phyloP scores from a whole-genome alignment of 2,888 invertebrate genomes.

The Sisyra nigra region DNA sequence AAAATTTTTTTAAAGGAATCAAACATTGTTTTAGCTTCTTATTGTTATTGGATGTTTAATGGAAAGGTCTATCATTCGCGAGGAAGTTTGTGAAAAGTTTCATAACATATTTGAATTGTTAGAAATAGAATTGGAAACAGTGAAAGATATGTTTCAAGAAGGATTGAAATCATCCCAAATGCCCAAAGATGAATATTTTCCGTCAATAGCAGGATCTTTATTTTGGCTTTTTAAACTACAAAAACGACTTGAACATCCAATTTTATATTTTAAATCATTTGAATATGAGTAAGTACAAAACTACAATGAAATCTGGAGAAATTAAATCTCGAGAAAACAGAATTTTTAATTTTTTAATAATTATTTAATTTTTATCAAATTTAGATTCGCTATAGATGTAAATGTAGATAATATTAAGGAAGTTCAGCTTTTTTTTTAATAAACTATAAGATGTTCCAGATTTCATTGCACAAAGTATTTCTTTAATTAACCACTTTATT shows the following conservation, averaged over 20 bases:
- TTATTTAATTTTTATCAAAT: too few relatives aligned
- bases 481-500: too few relatives aligned
- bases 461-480: too few relatives aligned
- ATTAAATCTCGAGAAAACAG: too few relatives aligned
- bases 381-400: too few relatives aligned
- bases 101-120: conserved; percentile 45
- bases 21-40: conserved; percentile 36
- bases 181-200: conserved; percentile 49
- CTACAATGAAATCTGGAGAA: too few relatives aligned
- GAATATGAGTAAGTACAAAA: conserved; percentile 41
- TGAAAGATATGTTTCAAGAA: conserved; percentile 45
- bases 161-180: conserved; percentile 30
- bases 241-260: conserved; percentile 37
- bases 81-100: conserved; percentile 53
- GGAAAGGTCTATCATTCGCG: conserved; percentile 55
- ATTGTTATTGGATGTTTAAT: conserved; percentile 58
- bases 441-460: too few relatives aligned
- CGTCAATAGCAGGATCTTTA: conserved; percentile 58
- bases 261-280: conserved; percentile 42
- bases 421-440: too few relatives aligned
- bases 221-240: conserved; percentile 55
- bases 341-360: too few relatives aligned
- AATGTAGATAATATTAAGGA: too few relatives aligned
- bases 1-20: too few relatives aligned
- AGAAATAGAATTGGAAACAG: conserved; percentile 43